Evolutionary conservation across 2,797 vertebrate species (phyloP), one percentile per base, ranked within the genome.

Genomic region (Ceyx erithaca): DNA sequence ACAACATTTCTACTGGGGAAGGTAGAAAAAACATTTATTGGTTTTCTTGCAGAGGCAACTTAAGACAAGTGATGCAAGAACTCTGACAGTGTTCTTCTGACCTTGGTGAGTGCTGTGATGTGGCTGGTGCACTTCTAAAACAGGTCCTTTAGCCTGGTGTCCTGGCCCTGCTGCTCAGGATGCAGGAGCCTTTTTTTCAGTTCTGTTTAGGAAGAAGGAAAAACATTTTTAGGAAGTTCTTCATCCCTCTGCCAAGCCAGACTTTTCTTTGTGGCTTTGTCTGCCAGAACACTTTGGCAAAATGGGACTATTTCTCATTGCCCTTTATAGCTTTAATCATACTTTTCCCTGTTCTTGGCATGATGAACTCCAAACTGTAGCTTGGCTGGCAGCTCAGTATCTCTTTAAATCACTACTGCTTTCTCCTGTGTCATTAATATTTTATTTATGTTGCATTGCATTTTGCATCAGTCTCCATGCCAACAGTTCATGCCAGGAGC

Each of bases 401-500:
- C 68, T 79, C 87, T 95, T 94, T 94, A 96, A 94, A 91, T 86
- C 76, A 85, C 75, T 68, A 6, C 85, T 81, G 59, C 61, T 54
- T 94, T 84, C 90, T 88, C 58, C 37, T 31, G 4, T 88, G 85
- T 58, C 83, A 89, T 93, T 94, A 96, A 95, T 94, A 94, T 95
- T 94, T 95, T 94, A 96, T 95, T 95, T 91, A 93, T 87, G 87
- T 95, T 92, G 82, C 70, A 85, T 87, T 89, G 78, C 85, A 85
- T 93, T 93, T 83, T 7, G 0, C 85, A 89, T 87, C 92, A 89
- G 93, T 95, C 94, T 94, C 93, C 95, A 95, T 95, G 94, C 94
- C 95, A 96, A 96, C 96, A 93, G 92, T 88, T 91, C 87, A 84
- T 82, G 94, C 91, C 90, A 90, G 95, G 81, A 93, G 94, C 95